A percentile compares a stretch with the other conserved stretches of the same genome.
Conservation (phyloP, 2,113 vertebrate species). For the Trochalopteron elliotii region DNA sequence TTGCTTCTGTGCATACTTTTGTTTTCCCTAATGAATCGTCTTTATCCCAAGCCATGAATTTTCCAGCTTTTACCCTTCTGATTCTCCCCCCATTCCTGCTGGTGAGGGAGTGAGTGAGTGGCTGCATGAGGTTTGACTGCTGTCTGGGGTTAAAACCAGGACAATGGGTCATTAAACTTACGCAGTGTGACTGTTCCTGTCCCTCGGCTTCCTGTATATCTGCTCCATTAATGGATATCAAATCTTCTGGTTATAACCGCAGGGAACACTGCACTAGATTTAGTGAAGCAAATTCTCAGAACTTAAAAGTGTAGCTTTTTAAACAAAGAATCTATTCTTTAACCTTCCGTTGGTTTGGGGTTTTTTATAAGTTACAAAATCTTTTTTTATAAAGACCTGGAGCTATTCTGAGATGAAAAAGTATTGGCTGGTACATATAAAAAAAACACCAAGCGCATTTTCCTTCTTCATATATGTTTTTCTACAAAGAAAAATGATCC, state of each 20-base stretch:
- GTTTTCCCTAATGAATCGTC: background rate
- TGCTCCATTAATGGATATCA: background rate
- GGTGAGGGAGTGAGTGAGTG: background rate
- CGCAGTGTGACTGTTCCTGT: background rate
- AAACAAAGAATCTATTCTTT: background rate
- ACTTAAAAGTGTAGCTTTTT: background rate
- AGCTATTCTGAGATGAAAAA: background rate
- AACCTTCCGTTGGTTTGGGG: rapidly evolving
- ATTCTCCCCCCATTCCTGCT: background rate
- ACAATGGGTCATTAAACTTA: background rate
- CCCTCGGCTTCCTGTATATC: background rate
- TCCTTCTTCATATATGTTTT: background rate
- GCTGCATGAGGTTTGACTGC: background rate
- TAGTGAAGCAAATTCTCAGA: background rate
- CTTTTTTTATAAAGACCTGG: background rate
- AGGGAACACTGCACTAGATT: background rate
- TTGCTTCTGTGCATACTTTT: background rate
- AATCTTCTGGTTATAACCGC: background rate
- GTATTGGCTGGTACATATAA: background rate
- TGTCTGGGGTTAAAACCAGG: background rate
- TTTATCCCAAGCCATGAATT: background rate
- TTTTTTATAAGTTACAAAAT: background rate
- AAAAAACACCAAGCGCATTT: background rate
- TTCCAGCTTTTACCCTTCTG: background rate
- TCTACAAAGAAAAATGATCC: background rate